These are phyloP conservation scores for Euthynnus affinis DNA, from an alignment of 2,797 vertebrate genomes.

Conservation along the genomic window DNA sequence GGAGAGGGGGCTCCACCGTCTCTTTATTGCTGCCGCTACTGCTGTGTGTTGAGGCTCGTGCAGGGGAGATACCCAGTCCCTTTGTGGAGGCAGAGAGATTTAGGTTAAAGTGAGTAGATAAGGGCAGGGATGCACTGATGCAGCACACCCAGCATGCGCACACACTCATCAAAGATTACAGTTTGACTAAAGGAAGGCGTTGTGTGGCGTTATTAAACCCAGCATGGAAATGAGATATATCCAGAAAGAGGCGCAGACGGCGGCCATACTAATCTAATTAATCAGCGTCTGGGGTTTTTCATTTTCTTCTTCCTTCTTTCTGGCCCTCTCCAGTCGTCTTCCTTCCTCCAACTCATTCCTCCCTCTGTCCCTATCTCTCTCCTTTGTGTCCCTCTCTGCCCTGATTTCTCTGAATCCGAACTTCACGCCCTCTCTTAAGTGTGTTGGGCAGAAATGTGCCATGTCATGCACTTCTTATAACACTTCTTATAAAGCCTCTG, in stretches of 20 bases:
- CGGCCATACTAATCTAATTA: slow-evolving; percentile 81
- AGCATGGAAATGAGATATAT: slow-evolving; percentile 80
- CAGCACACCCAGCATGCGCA: slow-evolving; percentile 44
- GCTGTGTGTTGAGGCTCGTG: slow-evolving; percentile 54
- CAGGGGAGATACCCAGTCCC: slow-evolving; percentile 75
- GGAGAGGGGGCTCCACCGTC: slow-evolving; percentile 74
- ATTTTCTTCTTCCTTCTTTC: slow-evolving; percentile 50
- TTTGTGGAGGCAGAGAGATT: slow-evolving; percentile 77
- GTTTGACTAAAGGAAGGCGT: slow-evolving; percentile 51
- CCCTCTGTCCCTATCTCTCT: neutral
- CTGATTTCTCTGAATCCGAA: slow-evolving; percentile 33
- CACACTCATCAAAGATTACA: slow-evolving; percentile 61
- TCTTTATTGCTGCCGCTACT: slow-evolving; percentile 68
- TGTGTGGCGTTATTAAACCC: slow-evolving; percentile 77
- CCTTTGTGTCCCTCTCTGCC: slow-evolving; percentile 33
- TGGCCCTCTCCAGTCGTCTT: slow-evolving; percentile 18
- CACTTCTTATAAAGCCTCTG: slow-evolving; percentile 32
- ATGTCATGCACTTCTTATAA: slow-evolving; percentile 39
- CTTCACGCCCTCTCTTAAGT: slow-evolving; percentile 24
- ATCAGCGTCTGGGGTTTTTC: slow-evolving; percentile 74
- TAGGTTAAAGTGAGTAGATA: slow-evolving; percentile 81
- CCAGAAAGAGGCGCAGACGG: slow-evolving; percentile 73
- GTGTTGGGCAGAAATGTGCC: slow-evolving; percentile 33
- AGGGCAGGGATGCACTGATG: slow-evolving; percentile 53
- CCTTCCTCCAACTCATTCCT: slow-evolving; percentile 10